These are phyloP conservation scores for Matsumurasca onukii DNA, from an alignment of 1,140 invertebrate species.

Conservation along the genomic window DNA sequence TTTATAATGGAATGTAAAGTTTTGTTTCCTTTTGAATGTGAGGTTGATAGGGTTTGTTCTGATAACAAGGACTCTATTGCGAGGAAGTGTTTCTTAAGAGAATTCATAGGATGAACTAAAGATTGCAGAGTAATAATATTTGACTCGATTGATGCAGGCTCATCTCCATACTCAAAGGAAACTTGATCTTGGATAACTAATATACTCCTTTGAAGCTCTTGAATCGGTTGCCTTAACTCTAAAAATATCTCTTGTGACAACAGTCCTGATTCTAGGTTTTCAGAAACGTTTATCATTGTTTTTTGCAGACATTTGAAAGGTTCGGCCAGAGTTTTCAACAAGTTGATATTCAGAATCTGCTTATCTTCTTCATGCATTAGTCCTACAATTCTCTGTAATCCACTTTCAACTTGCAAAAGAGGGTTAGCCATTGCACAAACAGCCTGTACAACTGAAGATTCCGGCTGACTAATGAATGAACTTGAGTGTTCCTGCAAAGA, in stretches of 20 bases:
- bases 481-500: constrained; percentile 20
- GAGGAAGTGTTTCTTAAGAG: constrained; percentile 34
- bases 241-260: constrained; percentile 26
- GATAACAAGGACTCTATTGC: constrained; percentile 22
- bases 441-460: constrained; percentile 22
- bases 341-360: constrained; percentile 32
- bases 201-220: constrained; percentile 42
- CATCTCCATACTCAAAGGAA: constrained; percentile 41
- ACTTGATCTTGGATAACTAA: constrained; percentile 42
- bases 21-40: constrained; percentile 20
- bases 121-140: constrained; percentile 41
- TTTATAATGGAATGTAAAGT: constrained; percentile 21
- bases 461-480: neutral
- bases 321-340: constrained; percentile 40
- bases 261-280: constrained; percentile 30
- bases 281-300: constrained; percentile 38
- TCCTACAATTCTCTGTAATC: constrained; percentile 36
- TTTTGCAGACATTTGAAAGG: constrained; percentile 42
- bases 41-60: neutral
- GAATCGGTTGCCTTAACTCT: constrained; percentile 39
- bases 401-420: constrained; percentile 36
- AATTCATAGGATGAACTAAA: constrained; percentile 39
- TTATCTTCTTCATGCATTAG: constrained; percentile 39
- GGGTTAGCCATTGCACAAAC: constrained; percentile 33
- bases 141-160: constrained; percentile 40